Conservation (phyloP, 64 coral and sea anemone species). For the Porites lutea region DNA sequence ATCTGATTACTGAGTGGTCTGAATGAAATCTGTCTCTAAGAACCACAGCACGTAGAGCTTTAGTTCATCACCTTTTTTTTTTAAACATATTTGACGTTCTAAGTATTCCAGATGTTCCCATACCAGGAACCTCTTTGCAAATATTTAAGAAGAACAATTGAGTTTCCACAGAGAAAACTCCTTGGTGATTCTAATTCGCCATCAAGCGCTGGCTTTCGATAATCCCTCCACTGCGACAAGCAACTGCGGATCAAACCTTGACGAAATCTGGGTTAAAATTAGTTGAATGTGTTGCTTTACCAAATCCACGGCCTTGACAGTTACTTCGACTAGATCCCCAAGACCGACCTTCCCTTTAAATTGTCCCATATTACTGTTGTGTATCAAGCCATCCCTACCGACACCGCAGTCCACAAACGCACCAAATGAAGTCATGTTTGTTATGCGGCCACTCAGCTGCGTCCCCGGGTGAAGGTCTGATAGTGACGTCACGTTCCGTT, state of each 20-base stretch:
- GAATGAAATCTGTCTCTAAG: too few species aligned
- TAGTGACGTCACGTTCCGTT: conserved; percentile 69
- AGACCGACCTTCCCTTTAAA: conserved; percentile 50
- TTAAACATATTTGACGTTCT: too few species aligned
- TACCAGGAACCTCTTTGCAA: too few species aligned
- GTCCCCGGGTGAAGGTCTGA: conserved; percentile 78
- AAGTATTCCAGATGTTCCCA: too few species aligned
- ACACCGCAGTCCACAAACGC: conserved; percentile 98
- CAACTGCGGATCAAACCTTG: conserved; percentile 70
- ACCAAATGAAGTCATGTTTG: conserved; percentile 94
- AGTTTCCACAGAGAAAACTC: too few species aligned
- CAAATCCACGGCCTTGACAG: conserved; percentile 61
- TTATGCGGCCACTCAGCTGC: conserved; percentile 77
- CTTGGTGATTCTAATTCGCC: too few species aligned
- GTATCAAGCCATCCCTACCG: conserved; percentile 78
- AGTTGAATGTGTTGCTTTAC: conserved; percentile 66
- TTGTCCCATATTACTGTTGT: conserved; percentile 62
- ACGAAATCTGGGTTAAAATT: conserved; percentile 35
- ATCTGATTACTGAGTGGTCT: too few species aligned
- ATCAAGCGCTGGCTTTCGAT: not conserved
- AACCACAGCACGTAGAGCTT: too few species aligned
- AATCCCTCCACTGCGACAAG: conserved; percentile 14
- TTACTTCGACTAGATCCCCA: conserved; percentile 90
- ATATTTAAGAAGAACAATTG: too few species aligned
- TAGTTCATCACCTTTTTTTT: too few species aligned